Evolutionary conservation across 2,113 vertebrate species (phyloP), one percentile per base, ranked within the genome.

Genomic region (Ivindomyrus marchei): DNA sequence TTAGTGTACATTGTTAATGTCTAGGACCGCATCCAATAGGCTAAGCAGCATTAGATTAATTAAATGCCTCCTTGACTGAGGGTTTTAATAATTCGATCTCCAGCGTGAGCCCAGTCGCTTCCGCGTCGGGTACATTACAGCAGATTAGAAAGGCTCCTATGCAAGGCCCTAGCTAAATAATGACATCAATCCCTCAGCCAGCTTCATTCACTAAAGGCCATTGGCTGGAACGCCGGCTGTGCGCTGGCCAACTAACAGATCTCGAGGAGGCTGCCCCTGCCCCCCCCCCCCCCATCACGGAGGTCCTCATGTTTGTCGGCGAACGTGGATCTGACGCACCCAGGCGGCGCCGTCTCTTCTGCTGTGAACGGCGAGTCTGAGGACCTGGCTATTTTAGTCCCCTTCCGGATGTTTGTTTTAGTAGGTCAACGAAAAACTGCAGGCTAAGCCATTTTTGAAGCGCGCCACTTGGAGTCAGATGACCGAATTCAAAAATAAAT

Each of bases 341-440:
- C n/a, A 70, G 62, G 42, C n/a, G 31, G 17, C 39, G n/a, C 77
- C 15, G 17, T 45, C 15, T 17, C 77, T 45, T 6, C 36, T 0
- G 7, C 15, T 1, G 7, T 24, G 77, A 83, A 45, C 42, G 77
- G 4, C 39, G 42, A 45, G 31, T 83, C 19, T 83, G 31, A 83
- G 77, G 15, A 83, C 15, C 39, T 4, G 13, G 77, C 39, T 83
- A 42, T 83, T 83, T 83, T 21, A 45, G 62, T 70, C 62, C 27
- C 62, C 62, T 70, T 13, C 62, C 62, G 62, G 62, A 70, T 70
- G 77, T 83, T 83, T 83, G 77, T 83, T 83, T 83, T 83, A 83
- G 77, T 83, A 83, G 77, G 77, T 83, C 77, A 83, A 83, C 5
- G 42, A 17, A 45, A 83, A 83, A 83, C n/a, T 83, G 77, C 77